Evolutionary conservation across 2,113 vertebrate species (phyloP).

Genomic region (Xenopus borealis): DNA sequence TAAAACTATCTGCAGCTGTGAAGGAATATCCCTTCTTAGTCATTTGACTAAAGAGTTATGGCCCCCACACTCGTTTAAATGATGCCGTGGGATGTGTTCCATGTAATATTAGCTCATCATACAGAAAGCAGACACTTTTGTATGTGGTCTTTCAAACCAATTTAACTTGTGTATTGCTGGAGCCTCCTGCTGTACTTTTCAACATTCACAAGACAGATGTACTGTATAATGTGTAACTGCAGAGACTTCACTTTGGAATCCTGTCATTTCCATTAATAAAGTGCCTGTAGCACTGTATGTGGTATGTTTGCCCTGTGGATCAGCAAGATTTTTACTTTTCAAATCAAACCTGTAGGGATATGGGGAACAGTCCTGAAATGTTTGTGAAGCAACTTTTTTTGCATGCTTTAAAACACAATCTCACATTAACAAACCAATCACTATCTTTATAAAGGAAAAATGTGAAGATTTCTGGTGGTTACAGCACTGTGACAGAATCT

Average conservation of each 20-base stretch:
- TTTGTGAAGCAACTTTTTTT: too few species aligned
- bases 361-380: too few species aligned
- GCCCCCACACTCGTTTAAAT: constrained; percentile 34
- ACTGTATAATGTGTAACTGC: constrained; percentile 9
- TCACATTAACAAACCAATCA: too few species aligned
- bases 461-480: too few species aligned
- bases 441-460: too few species aligned
- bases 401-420: too few species aligned
- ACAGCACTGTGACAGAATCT: too few species aligned
- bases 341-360: background rate
- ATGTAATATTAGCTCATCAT: constrained; percentile 46
- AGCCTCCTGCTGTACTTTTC: constrained; percentile 34
- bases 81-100: constrained; percentile 37
- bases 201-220: constrained; percentile 37
- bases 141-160: constrained; percentile 2
- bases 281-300: too few species aligned
- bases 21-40: constrained; percentile 47
- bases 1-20: constrained; percentile 50
- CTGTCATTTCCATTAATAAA: background rate
- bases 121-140: constrained; percentile 31
- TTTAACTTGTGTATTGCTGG: constrained; percentile 26
- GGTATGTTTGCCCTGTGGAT: background rate
- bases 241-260: constrained; percentile 24
- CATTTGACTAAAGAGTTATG: constrained; percentile 40
- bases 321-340: background rate